Conservation (phyloP, 2,797 vertebrate genomes). For the Pseudomugil tenellus region DNA sequence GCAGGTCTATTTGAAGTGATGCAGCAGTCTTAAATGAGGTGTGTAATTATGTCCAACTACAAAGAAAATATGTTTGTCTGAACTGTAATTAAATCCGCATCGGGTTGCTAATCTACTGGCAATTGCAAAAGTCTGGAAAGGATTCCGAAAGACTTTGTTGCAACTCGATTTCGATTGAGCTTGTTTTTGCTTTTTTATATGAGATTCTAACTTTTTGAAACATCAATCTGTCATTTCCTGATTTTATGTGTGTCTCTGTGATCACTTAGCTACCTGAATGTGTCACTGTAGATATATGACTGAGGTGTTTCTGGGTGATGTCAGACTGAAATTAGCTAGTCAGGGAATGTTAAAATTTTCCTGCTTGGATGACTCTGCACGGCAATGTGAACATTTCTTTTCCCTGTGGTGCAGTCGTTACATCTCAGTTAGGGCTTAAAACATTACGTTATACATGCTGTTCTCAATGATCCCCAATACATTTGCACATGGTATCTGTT, state of each 20-base stretch:
- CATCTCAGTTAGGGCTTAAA: constrained; percentile 15
- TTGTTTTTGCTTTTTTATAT: background rate
- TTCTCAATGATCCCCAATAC: background rate
- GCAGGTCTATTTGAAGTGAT: constrained; percentile 37
- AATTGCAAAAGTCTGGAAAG: background rate
- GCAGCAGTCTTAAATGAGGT: constrained; percentile 37
- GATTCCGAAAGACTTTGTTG: background rate
- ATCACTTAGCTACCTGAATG: background rate
- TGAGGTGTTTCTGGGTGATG: constrained; percentile 3
- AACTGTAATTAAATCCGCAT: constrained; percentile 9
- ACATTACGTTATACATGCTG: background rate
- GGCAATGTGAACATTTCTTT: constrained; percentile 5
- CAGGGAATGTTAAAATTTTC: constrained; percentile 23
- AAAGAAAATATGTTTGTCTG: constrained; percentile 16
- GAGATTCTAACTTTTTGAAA: background rate
- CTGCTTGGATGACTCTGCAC: constrained; percentile 23
- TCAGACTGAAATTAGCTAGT: constrained; percentile 9
- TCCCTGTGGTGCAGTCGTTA: background rate
- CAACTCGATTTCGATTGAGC: background rate
- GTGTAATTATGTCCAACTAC: constrained; percentile 34
- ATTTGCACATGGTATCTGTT: constrained; percentile 8
- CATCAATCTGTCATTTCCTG: background rate
- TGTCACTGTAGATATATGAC: background rate
- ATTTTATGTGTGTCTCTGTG: background rate
- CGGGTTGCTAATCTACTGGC: background rate